Base-by-base conservation (phyloP, 35 echinoderm and acorn worm species). In the Antedon bifida region DNA sequence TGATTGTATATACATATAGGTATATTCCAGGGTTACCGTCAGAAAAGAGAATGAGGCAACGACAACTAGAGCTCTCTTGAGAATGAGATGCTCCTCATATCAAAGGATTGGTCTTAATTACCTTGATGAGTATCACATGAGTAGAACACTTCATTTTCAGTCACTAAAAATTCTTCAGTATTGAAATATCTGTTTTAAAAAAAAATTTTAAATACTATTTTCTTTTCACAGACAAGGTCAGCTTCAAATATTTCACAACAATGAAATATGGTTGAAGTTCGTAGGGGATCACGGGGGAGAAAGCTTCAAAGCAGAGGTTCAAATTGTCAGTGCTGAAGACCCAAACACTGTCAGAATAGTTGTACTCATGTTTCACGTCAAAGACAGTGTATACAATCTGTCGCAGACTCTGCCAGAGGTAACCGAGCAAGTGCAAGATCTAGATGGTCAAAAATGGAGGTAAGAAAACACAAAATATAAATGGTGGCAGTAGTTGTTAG, bases 251-350 rank as follows among this genome's bases (percentile, higher is more conserved):
- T 26, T 2, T 21, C 9, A 64, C 23, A 21, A 23, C 0, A 78
- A 36, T 29, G 84, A 85, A 31, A 34, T 85, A 23, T 85, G 84
- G 84, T 12, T 74, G 1, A 85, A 85, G 31, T 32, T 85, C 26
- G 84, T 74, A 56, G 84, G 84, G 30, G 84, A 85, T 39, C 51
- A 85, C 31, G 84, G 84, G 26, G 84, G 84, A 0, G 75, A 29
- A 16, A 75, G 64, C 29, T 34, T 77, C 28, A 85, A 84, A 29
- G 21, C 74, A 30, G 83, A 30, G 33, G 29, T 84, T 75, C 83
- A 84, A 34, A 84, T 84, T 32, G 11, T 30, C 13, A 78, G 34
- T 34, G 77, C 75, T 34, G n/a, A 9, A n/a, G 39, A 29, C 36
- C 80, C 83, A 30, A 84, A 84, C 28, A 16, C 73, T 32, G 3